Evolutionary conservation across 2,888 invertebrate genomes (phyloP).

Genomic region (Habrosyne pyritoides): DNA sequence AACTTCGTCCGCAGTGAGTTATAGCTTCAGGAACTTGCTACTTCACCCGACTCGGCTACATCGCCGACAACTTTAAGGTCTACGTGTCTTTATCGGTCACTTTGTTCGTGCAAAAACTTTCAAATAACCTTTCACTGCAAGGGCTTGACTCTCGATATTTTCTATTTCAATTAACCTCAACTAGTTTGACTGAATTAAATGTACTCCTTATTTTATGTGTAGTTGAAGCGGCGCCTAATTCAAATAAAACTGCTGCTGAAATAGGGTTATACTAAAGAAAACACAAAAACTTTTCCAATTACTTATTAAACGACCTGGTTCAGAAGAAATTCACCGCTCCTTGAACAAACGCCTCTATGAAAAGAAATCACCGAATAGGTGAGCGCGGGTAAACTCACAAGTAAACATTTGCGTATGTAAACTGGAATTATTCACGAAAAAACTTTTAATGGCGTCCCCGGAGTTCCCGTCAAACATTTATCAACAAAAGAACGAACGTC

Average conservation of each 20-base stretch:
- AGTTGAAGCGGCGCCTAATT: slow-evolving; percentile 23
- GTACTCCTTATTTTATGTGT: background rate
- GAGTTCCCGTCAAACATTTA: slow-evolving; percentile 84
- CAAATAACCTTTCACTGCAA: slow-evolving; percentile 24
- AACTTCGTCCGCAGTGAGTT: slow-evolving; percentile 62
- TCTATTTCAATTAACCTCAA: slow-evolving; percentile 29
- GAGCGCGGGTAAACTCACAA: slow-evolving; percentile 78
- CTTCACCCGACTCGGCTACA: slow-evolving; percentile 46
- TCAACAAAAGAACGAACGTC: slow-evolving; percentile 84
- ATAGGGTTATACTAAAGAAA: slow-evolving; percentile 60
- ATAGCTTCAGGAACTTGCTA: slow-evolving; percentile 61
- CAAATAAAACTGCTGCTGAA: slow-evolving; percentile 39
- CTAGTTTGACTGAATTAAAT: background rate
- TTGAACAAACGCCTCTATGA: slow-evolving; percentile 75
- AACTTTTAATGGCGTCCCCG: slow-evolving; percentile 84
- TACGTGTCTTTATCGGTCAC: slow-evolving; percentile 50
- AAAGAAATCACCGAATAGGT: slow-evolving; percentile 83
- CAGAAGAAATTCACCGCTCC: slow-evolving; percentile 66
- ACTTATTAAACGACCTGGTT: slow-evolving; percentile 72
- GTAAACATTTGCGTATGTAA: slow-evolving; percentile 84
- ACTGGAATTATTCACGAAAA: slow-evolving; percentile 84
- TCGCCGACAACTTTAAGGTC: slow-evolving; percentile 50
- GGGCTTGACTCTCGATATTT: slow-evolving; percentile 3
- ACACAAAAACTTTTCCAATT: slow-evolving; percentile 75
- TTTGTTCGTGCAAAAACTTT: slow-evolving; percentile 40